Evolutionary conservation across 2,888 invertebrate genomes (phyloP).

Genomic region (Sphecodes monilicornis): DNA sequence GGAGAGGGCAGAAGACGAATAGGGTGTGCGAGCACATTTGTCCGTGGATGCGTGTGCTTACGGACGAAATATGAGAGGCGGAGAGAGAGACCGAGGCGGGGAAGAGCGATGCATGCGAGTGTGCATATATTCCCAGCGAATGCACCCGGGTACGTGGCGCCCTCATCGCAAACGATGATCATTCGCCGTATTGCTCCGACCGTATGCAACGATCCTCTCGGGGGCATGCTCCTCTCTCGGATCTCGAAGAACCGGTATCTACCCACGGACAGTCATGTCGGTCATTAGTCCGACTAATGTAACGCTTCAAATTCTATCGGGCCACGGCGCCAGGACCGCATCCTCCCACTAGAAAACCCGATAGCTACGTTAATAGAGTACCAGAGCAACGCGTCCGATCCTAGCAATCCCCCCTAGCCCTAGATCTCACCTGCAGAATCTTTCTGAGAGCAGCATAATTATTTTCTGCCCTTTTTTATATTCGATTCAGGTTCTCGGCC

Average conservation of each 20-base stretch:
- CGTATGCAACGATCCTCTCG: constrained; percentile 63
- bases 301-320: constrained; percentile 78
- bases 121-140: constrained; percentile 34
- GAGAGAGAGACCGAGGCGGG: constrained; percentile 14
- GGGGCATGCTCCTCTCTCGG: constrained; percentile 53
- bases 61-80: constrained; percentile 10
- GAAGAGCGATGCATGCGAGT: constrained; percentile 29
- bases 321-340: constrained; percentile 58
- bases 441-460: constrained; percentile 8
- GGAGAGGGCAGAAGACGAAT: background rate
- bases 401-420: constrained; percentile 9
- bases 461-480: background rate
- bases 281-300: constrained; percentile 82
- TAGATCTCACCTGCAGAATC: background rate
- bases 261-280: constrained; percentile 81
- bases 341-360: constrained; percentile 59
- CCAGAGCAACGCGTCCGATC: constrained; percentile 43
- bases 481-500: constrained; percentile 7
- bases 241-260: constrained; percentile 79
- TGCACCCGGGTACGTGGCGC: constrained; percentile 73
- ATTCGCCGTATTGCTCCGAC: constrained; percentile 57
- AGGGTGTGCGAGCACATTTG: constrained; percentile 12
- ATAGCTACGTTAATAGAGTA: constrained; percentile 56
- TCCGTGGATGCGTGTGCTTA: constrained; percentile 12
- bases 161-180: constrained; percentile 64